A percentile compares a stretch with the other conserved stretches of the same genome.
Conservation (phyloP, 2,888 invertebrate species). For the Mechanitis mazaeus region DNA sequence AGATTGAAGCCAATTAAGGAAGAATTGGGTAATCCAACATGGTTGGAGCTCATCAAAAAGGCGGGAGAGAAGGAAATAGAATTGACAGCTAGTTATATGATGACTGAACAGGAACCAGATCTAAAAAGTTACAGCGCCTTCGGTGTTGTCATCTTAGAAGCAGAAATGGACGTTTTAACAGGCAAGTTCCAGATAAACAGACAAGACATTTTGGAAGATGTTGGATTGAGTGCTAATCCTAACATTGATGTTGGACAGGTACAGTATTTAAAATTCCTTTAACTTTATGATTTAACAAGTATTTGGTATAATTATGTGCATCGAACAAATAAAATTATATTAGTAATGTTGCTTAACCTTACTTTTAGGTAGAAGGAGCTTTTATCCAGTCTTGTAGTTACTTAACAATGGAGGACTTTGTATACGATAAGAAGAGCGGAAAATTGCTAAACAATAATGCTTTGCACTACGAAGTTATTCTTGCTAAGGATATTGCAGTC, state of each 20-base stretch:
- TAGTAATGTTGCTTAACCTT: neutral
- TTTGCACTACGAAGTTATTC: conserved; percentile 82
- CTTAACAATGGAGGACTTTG: conserved; percentile 81
- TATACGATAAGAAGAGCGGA: conserved; percentile 78
- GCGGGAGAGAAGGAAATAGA: conserved; percentile 76
- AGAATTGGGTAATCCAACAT: conserved; percentile 62
- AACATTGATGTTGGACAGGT: conserved; percentile 82
- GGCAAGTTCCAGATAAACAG: conserved; percentile 79
- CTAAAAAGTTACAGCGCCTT: conserved; percentile 75
- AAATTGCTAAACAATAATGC: conserved; percentile 81
- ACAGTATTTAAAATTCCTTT: neutral
- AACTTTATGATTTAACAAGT: neutral
- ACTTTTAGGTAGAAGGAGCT: conserved; percentile 79
- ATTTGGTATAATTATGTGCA: neutral
- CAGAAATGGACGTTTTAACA: conserved; percentile 82
- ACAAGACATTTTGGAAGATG: conserved; percentile 82
- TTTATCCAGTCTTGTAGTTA: conserved; percentile 83
- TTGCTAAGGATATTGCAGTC: conserved; percentile 81
- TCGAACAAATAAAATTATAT: conserved; percentile 2
- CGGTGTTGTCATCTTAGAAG: conserved; percentile 78
- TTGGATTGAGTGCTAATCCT: conserved; percentile 81
- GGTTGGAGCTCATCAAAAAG: conserved; percentile 75
- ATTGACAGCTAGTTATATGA: conserved; percentile 79
- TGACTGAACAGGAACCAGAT: conserved; percentile 67
- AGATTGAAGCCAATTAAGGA: conserved; percentile 76